phyloP scores from a whole-genome alignment of 1,140 invertebrate species.

The Pogonognathellus flavescens region DNA sequence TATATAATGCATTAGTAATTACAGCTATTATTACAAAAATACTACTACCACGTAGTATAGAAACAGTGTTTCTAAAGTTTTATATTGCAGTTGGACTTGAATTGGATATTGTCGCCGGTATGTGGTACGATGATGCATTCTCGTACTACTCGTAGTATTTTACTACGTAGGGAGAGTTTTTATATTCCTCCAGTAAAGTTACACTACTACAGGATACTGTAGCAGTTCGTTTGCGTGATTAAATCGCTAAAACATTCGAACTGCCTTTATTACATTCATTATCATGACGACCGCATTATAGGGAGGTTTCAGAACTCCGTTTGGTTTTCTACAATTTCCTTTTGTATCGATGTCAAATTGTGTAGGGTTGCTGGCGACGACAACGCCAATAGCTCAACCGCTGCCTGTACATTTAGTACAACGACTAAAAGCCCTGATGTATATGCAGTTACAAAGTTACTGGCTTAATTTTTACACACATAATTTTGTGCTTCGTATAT shows the following conservation, averaged over 20 bases:
- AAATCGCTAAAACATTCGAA: constrained; percentile 51
- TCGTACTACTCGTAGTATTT: not conserved
- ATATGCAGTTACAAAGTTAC: not conserved
- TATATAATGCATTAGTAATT: not conserved
- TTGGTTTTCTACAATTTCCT: constrained; percentile 43
- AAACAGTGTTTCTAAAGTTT: not conserved
- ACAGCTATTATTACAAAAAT: not conserved
- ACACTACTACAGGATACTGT: not conserved
- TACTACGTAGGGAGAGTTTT: not conserved
- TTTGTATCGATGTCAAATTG: constrained; percentile 38
- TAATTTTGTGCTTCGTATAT: not conserved
- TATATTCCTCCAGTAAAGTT: no score
- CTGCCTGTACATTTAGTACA: not conserved
- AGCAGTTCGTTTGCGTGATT: constrained; percentile 57
- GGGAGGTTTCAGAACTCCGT: constrained; percentile 6
- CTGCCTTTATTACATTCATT: constrained; percentile 59
- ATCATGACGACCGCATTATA: constrained; percentile 46
- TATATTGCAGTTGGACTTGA: not conserved
- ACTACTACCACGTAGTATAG: not conserved
- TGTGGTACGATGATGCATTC: not conserved
- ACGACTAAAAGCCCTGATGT: not conserved
- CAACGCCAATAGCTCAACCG: not conserved
- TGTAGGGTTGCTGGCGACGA: not conserved
- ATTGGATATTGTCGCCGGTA: not conserved
- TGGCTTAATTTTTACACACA: not conserved